Conservation (phyloP, 2,113 vertebrate species). For the Saguinus imperator region DNA sequence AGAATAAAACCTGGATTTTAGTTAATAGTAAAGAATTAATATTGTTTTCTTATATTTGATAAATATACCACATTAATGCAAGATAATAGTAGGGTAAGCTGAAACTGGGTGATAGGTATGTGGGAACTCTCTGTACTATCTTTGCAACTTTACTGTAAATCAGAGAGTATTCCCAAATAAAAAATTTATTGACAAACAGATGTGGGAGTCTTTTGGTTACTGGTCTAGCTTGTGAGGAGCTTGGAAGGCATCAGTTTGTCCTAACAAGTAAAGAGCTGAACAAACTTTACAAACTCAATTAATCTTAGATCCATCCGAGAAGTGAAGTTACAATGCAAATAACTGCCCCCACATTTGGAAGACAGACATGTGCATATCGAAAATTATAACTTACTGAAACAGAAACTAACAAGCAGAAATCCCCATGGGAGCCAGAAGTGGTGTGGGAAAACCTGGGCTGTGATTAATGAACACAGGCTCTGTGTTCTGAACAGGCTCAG, state of each 20-base stretch:
- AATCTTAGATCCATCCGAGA: background rate
- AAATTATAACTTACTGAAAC: background rate
- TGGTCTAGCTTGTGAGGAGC: background rate
- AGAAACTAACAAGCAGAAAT: background rate
- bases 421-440: background rate
- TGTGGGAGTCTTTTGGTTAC: background rate
- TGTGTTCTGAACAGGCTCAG: no score
- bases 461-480: background rate
- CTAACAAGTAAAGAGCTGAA: background rate
- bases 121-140: background rate
- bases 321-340: background rate
- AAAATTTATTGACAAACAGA: background rate
- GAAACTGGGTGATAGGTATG: fast-evolving
- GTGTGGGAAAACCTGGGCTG: background rate
- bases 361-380: background rate
- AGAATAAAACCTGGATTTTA: background rate
- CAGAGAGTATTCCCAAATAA: background rate
- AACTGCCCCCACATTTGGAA: background rate
- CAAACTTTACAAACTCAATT: background rate
- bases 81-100: background rate
- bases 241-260: background rate
- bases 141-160: background rate
- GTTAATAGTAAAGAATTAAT: background rate
- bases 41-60: background rate
- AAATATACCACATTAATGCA: background rate